phyloP scores from a whole-genome alignment of 2,113 vertebrate genomes.

The Xenopus laevis region DNA sequence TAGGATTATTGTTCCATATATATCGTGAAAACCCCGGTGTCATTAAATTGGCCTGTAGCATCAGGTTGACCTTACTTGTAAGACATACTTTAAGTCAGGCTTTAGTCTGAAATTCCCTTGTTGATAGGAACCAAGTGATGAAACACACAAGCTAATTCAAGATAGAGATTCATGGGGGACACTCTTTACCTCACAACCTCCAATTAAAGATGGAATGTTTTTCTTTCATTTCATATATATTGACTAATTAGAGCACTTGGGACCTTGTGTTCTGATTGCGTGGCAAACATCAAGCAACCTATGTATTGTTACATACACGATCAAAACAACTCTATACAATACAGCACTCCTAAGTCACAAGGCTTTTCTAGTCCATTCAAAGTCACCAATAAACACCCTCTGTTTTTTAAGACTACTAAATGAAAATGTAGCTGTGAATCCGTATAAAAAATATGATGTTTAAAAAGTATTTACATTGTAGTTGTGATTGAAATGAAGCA shows the following conservation, averaged over 20 bases:
- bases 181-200: background rate
- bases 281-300: conserved; percentile 1
- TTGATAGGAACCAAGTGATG: conserved; percentile 13
- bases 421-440: too few relatives aligned
- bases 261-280: background rate
- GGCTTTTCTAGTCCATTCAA: too few relatives aligned
- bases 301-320: conserved; percentile 23
- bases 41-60: background rate
- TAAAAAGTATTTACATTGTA: too few relatives aligned
- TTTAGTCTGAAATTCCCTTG: background rate
- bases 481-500: too few relatives aligned
- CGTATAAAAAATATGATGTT: too few relatives aligned
- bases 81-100: background rate
- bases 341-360: background rate
- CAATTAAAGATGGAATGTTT: conserved; percentile 24
- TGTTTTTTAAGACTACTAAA: too few relatives aligned
- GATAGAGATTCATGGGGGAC: background rate
- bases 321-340: conserved; percentile 16
- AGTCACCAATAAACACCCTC: too few relatives aligned
- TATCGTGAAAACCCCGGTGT: too few relatives aligned
- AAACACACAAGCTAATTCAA: conserved; percentile 17
- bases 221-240: conserved; percentile 9
- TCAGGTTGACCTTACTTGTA: background rate
- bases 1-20: too few relatives aligned
- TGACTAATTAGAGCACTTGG: conserved; percentile 39